Conservation (phyloP, 2,113 vertebrate genomes). For the Ciconia stormi region DNA sequence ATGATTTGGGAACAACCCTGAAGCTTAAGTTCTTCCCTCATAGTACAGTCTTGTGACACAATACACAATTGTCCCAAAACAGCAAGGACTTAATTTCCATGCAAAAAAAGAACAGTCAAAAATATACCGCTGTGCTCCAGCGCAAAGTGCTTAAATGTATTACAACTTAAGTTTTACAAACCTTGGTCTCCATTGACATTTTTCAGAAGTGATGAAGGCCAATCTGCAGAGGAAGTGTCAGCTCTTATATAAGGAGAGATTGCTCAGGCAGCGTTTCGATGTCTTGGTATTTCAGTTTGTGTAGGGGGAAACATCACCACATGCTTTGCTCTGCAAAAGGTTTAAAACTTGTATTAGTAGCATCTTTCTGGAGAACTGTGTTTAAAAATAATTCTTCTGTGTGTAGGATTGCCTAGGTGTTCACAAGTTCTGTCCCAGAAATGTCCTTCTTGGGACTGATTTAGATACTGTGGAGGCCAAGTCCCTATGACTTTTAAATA, state of each 20-base stretch:
- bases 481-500: neutral
- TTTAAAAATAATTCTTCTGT: constrained; percentile 35
- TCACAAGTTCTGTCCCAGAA: neutral
- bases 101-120: neutral
- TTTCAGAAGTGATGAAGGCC: neutral
- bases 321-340: neutral
- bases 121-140: neutral
- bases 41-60: neutral
- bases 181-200: neutral
- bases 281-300: neutral
- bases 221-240: neutral
- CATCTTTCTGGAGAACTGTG: neutral
- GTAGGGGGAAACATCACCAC: neutral
- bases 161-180: neutral
- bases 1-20: neutral
- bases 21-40: neutral
- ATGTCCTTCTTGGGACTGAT: neutral
- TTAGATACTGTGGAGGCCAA: neutral
- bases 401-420: neutral
- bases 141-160: neutral
- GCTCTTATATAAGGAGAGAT: neutral
- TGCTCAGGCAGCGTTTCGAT: neutral
- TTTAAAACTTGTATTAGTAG: neutral
- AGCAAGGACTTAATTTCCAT: neutral
- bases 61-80: neutral